These are phyloP conservation scores for Gastrophryne carolinensis DNA, from an alignment of 2,797 vertebrate genomes.

Conservation along the genomic window DNA sequence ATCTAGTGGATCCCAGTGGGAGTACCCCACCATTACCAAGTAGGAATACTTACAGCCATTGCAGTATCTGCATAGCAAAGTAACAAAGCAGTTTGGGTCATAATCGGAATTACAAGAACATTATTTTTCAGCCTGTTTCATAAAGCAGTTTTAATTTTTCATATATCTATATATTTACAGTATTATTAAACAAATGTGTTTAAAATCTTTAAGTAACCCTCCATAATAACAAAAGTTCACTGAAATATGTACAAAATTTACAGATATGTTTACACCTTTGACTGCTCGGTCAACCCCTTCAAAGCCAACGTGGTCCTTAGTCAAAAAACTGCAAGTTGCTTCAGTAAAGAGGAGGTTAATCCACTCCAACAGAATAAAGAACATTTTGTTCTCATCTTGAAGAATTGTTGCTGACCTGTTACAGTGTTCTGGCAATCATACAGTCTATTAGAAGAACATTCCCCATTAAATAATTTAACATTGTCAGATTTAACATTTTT, in stretches of 20 bases:
- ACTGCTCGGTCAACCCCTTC: slow-evolving; percentile 15
- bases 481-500: slow-evolving; percentile 1
- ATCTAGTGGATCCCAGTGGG: no score
- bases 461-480: slow-evolving; percentile 32
- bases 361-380: not conserved
- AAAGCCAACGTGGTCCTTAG: not conserved
- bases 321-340: slow-evolving; percentile 3
- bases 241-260: slow-evolving; percentile 70
- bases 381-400: slow-evolving; percentile 5
- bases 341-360: slow-evolving; percentile 16
- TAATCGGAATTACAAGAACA: slow-evolving; percentile 53
- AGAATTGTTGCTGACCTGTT: slow-evolving; percentile 13
- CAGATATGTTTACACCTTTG: slow-evolving; percentile 60
- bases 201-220: slow-evolving; percentile 57
- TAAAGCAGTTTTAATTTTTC: slow-evolving; percentile 55
- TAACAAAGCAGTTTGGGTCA: slow-evolving; percentile 40
- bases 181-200: slow-evolving; percentile 56
- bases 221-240: slow-evolving; percentile 57
- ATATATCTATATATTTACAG: slow-evolving; percentile 60
- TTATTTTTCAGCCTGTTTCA: slow-evolving; percentile 54
- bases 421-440: slow-evolving; percentile 22
- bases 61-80: slow-evolving; percentile 17
- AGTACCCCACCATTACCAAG: no score
- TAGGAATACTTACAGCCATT: slow-evolving; percentile 5
- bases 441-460: slow-evolving; percentile 35